phyloP scores from a whole-genome alignment of 2,888 invertebrate genomes.

The Busseola fusca region DNA sequence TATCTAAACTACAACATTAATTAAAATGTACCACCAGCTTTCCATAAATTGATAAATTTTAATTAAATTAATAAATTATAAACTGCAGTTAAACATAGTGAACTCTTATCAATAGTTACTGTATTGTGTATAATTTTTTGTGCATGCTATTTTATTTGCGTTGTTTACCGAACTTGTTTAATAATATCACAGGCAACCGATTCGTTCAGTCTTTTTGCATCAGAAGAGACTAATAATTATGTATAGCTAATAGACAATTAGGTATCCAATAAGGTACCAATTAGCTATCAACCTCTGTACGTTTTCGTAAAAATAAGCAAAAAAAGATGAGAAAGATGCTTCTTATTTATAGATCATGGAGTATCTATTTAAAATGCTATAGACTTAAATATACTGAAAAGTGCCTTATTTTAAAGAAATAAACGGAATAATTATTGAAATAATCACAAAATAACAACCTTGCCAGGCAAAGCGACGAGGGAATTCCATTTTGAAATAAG shows the following conservation, averaged over 20 bases:
- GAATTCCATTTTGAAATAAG: conserved; percentile 4
- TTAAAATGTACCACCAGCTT: conserved; percentile 14
- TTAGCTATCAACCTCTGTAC: background rate
- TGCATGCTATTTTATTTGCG: conserved; percentile 4
- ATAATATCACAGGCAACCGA: conserved; percentile 1
- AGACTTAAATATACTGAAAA: background rate
- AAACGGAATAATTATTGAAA: background rate
- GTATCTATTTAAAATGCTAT: background rate
- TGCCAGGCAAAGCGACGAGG: conserved; percentile 10
- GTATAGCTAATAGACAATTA: background rate
- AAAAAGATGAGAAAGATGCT: background rate
- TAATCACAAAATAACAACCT: background rate
- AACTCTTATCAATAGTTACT: conserved; percentile 4
- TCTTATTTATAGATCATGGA: no score
- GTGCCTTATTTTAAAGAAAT: background rate
- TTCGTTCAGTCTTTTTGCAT: conserved; percentile 21
- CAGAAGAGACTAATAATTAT: background rate
- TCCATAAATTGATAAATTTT: background rate
- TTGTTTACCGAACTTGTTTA: conserved; percentile 7
- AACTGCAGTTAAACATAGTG: conserved; percentile 11
- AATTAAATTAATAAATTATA: background rate
- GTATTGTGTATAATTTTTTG: conserved; percentile 3
- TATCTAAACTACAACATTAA: conserved; percentile 19
- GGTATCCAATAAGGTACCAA: background rate
- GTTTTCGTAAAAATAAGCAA: background rate